phyloP scores from a whole-genome alignment of 1,140 invertebrate genomes.

The Aricia agestis region DNA sequence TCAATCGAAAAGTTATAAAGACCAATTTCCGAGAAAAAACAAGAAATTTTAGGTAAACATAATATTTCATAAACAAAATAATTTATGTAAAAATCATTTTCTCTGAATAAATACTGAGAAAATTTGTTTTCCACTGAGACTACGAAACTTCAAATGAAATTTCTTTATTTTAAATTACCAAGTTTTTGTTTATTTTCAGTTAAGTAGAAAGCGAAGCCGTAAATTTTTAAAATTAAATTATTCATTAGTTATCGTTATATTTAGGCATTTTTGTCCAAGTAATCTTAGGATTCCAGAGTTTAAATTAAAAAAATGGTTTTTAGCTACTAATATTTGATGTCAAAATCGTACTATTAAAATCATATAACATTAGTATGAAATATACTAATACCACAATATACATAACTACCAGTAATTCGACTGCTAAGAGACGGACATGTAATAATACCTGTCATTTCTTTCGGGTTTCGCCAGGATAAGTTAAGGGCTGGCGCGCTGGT shows the following conservation, averaged over 20 bases:
- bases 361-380: too few species aligned
- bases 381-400: too few species aligned
- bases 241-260: neutral
- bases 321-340: too few species aligned
- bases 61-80: neutral
- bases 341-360: too few species aligned
- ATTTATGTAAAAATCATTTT: neutral
- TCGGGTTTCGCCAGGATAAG: too few species aligned
- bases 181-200: neutral
- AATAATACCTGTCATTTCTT: too few species aligned
- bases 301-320: too few species aligned
- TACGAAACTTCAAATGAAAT: neutral
- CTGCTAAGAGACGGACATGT: too few species aligned
- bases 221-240: neutral
- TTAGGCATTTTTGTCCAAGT: neutral
- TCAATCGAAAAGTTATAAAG: neutral
- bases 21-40: neutral
- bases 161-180: neutral
- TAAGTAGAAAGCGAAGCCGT: neutral
- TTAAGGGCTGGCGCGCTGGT: too few species aligned
- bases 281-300: too few species aligned
- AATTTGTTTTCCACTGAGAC: neutral
- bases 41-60: neutral
- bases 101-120: neutral
- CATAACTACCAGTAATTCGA: too few species aligned